These are phyloP conservation scores for Acanthurus lineatus DNA, from an alignment of 2,797 vertebrate species.

Conservation along the genomic window DNA sequence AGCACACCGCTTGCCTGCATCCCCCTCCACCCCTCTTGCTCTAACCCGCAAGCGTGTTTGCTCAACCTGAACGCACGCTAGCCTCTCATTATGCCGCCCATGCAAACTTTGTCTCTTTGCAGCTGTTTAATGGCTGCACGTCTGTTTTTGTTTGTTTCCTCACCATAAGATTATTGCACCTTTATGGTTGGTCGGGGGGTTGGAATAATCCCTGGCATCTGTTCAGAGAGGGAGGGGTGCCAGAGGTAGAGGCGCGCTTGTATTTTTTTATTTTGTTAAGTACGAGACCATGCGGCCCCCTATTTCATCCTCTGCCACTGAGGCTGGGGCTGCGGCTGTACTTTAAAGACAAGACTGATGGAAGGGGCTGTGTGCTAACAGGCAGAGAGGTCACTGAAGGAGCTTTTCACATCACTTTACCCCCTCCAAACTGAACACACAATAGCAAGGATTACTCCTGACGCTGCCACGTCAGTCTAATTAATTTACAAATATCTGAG, in stretches of 20 bases:
- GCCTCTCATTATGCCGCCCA: slow-evolving; percentile 83
- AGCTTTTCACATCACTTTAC: slow-evolving; percentile 63
- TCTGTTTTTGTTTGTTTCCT: slow-evolving; percentile 90
- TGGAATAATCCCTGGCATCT: slow-evolving; percentile 89
- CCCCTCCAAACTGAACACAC: slow-evolving; percentile 64
- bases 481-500: slow-evolving; percentile 70
- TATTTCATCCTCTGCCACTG: slow-evolving; percentile 71
- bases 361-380: slow-evolving; percentile 73
- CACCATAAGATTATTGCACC: slow-evolving; percentile 89
- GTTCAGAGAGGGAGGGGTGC: slow-evolving; percentile 80
- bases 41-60: slow-evolving; percentile 76
- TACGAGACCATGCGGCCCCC: slow-evolving; percentile 72
- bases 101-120: slow-evolving; percentile 87
- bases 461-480: slow-evolving; percentile 48
- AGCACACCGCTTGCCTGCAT: slow-evolving; percentile 47
- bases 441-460: slow-evolving; percentile 73
- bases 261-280: slow-evolving; percentile 51
- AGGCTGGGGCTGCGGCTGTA: slow-evolving; percentile 64
- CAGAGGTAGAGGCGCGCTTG: slow-evolving; percentile 69
- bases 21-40: slow-evolving; percentile 51
- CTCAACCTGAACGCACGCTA: slow-evolving; percentile 78
- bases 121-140: slow-evolving; percentile 87
- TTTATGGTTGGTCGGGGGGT: slow-evolving; percentile 89
- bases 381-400: slow-evolving; percentile 79
- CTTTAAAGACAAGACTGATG: slow-evolving; percentile 82